These are phyloP conservation scores for Acleris sparsana DNA, from an alignment of 2,888 invertebrate genomes.

Conservation along the genomic window DNA sequence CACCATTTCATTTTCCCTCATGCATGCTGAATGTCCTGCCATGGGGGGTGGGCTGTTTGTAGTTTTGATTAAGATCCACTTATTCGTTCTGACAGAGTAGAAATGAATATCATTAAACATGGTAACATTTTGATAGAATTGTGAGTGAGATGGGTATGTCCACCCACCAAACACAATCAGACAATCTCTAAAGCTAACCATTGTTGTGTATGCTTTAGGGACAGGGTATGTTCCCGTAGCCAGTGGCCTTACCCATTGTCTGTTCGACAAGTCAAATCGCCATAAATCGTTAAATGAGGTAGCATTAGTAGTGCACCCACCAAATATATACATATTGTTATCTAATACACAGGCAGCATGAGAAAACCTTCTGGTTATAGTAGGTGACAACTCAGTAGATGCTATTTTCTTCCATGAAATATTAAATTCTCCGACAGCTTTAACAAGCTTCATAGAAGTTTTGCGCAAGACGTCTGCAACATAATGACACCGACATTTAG, in stretches of 20 bases:
- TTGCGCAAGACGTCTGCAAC: conserved; percentile 90
- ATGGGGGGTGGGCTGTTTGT: conserved; percentile 90
- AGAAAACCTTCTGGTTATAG: conserved; percentile 95
- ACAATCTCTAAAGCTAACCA: conserved; percentile 93
- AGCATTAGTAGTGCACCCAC: conserved; percentile 96
- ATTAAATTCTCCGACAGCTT: conserved; percentile 89
- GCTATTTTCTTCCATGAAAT: conserved; percentile 88
- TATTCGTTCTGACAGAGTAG: conserved; percentile 91
- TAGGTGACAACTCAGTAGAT: conserved; percentile 84
- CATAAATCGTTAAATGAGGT: conserved; percentile 99
- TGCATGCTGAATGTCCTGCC: conserved; percentile 96
- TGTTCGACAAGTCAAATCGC: conserved; percentile 93
- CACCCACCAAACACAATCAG: conserved; percentile 97
- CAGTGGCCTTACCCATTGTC: conserved; percentile 92
- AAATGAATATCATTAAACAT: conserved; percentile 96
- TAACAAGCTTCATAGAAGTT: conserved; percentile 88
- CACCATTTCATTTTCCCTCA: conserved; percentile 92
- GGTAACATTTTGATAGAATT: conserved; percentile 92
- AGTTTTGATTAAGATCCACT: conserved; percentile 89
- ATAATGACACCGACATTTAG: conserved; percentile 36
- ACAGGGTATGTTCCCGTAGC: conserved; percentile 95
- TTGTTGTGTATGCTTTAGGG: conserved; percentile 96
- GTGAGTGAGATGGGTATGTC: conserved; percentile 95
- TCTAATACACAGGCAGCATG: conserved; percentile 94
- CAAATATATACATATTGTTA: conserved; percentile 97